phyloP scores from a whole-genome alignment of 2,113 vertebrate genomes.

The Podocnemis expansa region DNA sequence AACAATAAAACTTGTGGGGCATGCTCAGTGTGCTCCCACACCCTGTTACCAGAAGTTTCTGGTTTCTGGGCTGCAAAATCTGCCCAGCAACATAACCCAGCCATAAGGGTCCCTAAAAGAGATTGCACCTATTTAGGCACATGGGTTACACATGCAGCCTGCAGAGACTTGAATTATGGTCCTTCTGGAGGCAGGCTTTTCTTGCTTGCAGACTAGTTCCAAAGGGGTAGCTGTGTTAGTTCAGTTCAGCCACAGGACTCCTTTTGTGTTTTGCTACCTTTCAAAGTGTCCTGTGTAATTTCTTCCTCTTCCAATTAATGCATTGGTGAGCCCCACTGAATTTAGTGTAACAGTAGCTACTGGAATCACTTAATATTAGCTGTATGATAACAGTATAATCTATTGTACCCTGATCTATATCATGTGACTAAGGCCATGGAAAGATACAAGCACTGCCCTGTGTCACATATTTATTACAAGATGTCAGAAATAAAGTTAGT shows the following conservation, averaged over 20 bases:
- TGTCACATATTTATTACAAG: neutral
- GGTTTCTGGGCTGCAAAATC: too few species aligned
- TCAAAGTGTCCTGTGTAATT: neutral
- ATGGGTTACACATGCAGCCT: too few species aligned
- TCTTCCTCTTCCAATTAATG: neutral
- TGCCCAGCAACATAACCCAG: too few species aligned
- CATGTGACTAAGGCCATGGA: neutral
- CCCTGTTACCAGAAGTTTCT: too few species aligned
- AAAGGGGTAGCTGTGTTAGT: too few species aligned
- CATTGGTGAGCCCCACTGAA: fast-evolving
- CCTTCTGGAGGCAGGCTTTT: neutral
- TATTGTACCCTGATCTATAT: neutral
- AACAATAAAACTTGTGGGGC: too few species aligned
- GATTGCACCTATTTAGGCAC: too few species aligned
- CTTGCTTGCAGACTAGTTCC: neutral
- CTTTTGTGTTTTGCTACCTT: too few species aligned
- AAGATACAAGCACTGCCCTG: neutral
- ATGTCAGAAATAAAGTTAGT: neutral
- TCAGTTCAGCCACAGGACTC: too few species aligned
- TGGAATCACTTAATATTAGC: neutral
- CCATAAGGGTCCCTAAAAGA: too few species aligned
- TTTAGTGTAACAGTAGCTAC: neutral
- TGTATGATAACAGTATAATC: neutral
- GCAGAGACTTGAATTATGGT: fast-evolving
- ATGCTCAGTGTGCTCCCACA: too few species aligned